phyloP scores from a whole-genome alignment of 2,888 invertebrate species.

The Cyaniris semiargus region DNA sequence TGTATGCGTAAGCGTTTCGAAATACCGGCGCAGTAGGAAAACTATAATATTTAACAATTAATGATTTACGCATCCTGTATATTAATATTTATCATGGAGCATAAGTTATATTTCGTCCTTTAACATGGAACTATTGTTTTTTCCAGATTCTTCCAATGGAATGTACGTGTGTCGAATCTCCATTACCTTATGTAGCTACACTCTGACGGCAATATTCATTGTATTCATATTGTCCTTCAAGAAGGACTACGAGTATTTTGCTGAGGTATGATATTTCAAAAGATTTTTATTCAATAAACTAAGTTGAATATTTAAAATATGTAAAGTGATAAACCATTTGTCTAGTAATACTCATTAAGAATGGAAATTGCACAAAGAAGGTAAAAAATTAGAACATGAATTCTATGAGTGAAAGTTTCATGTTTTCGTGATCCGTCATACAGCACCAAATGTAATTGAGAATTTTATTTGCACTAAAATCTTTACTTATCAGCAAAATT shows the following conservation, averaged over 20 bases:
- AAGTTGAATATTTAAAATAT: background rate
- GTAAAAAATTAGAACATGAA: too few species aligned
- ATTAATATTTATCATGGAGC: too few species aligned
- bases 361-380: too few species aligned
- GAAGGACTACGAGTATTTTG: conserved; percentile 71
- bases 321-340: too few species aligned
- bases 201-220: conserved; percentile 68
- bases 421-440: too few species aligned
- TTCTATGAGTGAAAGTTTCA: too few species aligned
- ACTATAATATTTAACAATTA: background rate
- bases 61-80: background rate
- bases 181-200: conserved; percentile 65
- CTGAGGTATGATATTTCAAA: conserved; percentile 53
- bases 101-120: too few species aligned
- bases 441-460: too few species aligned
- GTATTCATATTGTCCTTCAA: conserved; percentile 70
- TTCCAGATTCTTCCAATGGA: conserved; percentile 64
- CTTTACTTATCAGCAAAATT: too few species aligned
- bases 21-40: background rate
- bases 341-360: too few species aligned
- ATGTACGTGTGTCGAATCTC: conserved; percentile 64
- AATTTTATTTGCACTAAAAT: too few species aligned
- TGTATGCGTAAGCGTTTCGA: background rate
- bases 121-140: conserved; percentile 11
- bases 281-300: background rate